A percentile compares a stretch with the other conserved stretches of the same genome.
Conservation (phyloP, 2,113 vertebrate species). For the Montifringilla adamsi region DNA sequence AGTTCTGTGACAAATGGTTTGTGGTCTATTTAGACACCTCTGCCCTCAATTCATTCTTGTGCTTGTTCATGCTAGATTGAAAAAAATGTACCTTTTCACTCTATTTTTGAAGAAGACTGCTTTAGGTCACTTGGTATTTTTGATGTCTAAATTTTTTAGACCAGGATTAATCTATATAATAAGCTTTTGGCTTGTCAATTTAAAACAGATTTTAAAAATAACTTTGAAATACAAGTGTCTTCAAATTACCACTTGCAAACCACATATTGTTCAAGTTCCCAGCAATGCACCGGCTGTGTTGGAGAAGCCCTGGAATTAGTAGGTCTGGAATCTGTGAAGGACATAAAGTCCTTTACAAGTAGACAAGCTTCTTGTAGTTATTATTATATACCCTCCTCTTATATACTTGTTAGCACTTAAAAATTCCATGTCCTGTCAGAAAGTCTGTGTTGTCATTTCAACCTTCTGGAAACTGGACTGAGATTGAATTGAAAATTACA, state of each 20-base stretch:
- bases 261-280: neutral
- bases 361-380: neutral
- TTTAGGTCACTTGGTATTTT: neutral
- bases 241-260: neutral
- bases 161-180: neutral
- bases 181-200: neutral
- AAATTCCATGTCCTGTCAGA: constrained; percentile 36
- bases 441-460: constrained; percentile 42
- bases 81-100: neutral
- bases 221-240: neutral
- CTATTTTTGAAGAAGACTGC: constrained; percentile 20
- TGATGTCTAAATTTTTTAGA: neutral
- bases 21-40: constrained; percentile 50
- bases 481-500: neutral
- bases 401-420: constrained; percentile 37
- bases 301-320: neutral
- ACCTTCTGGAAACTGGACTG: neutral
- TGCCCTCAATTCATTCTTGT: constrained; percentile 59
- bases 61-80: constrained; percentile 19
- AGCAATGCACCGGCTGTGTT: neutral
- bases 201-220: neutral
- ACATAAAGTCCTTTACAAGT: neutral
- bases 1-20: constrained; percentile 32
- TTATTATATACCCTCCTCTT: constrained; percentile 26
- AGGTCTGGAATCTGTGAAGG: constrained; percentile 26